phyloP scores from a whole-genome alignment of 2,797 vertebrate genomes.

The Notolabrus celidotus region DNA sequence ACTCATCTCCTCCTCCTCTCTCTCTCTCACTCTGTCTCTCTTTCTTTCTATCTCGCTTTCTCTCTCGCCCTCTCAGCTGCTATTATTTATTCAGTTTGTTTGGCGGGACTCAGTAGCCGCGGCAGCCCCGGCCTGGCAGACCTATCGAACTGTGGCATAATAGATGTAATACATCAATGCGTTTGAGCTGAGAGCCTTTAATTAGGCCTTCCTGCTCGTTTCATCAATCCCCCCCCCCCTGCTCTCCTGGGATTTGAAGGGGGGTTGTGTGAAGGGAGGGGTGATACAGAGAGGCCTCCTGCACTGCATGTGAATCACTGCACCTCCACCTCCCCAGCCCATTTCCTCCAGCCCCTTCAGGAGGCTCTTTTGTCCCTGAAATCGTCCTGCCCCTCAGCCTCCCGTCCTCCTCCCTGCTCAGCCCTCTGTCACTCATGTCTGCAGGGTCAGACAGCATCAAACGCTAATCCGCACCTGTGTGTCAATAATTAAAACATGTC shows the following conservation, averaged over 20 bases:
- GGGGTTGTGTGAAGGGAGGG: slow-evolving; percentile 26
- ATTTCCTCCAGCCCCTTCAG: slow-evolving; percentile 52
- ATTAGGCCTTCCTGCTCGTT: slow-evolving; percentile 98
- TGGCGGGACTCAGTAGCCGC: slow-evolving; percentile 91
- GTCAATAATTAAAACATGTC: slow-evolving; percentile 75
- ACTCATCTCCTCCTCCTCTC: slow-evolving; percentile 29
- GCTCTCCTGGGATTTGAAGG: slow-evolving; percentile 87
- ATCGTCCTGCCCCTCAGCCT: slow-evolving; percentile 63
- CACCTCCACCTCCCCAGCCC: slow-evolving; percentile 59
- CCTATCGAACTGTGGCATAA: slow-evolving; percentile 96
- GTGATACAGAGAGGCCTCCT: slow-evolving; percentile 85
- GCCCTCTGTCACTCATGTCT: slow-evolving; percentile 65
- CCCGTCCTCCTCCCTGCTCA: slow-evolving; percentile 66
- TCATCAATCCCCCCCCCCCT: slow-evolving; percentile 90
- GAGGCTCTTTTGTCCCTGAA: slow-evolving; percentile 67
- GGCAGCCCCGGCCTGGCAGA: slow-evolving; percentile 89
- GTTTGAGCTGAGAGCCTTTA: slow-evolving; percentile 99
- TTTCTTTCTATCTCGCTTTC: slow-evolving; percentile 1
- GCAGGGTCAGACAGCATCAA: slow-evolving; percentile 65
- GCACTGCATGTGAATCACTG: slow-evolving; percentile 90
- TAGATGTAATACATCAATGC: slow-evolving; percentile 99
- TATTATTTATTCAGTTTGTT: slow-evolving; percentile 97
- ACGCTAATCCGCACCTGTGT: slow-evolving; percentile 71
- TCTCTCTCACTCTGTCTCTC: slow-evolving; percentile 16
- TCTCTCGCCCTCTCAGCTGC: slow-evolving; percentile 58